Evolutionary conservation across 1,140 invertebrate species (phyloP).

Genomic region (Panagrolaimus sp.): DNA sequence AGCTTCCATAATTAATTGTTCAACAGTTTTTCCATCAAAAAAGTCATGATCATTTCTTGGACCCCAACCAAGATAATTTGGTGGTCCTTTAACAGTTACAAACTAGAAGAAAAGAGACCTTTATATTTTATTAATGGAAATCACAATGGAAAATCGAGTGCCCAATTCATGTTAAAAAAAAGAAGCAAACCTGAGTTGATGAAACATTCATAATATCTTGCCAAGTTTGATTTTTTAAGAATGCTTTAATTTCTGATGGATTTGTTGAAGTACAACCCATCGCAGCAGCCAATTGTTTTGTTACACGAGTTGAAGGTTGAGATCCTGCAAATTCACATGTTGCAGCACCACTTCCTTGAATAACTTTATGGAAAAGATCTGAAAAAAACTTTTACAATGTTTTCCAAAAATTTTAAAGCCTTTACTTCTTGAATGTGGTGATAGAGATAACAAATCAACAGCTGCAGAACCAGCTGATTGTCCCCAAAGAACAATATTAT

Average conservation of each 20-base stretch:
- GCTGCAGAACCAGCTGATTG: conserved; percentile 71
- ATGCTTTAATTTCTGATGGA: not conserved
- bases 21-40: not conserved
- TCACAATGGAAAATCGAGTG: too few relatives aligned
- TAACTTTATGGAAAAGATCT: not conserved
- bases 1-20: not conserved
- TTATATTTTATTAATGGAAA: too few relatives aligned
- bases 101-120: too few relatives aligned
- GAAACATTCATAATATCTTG: not conserved
- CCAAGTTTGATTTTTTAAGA: not conserved
- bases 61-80: not conserved
- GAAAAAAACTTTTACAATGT: not conserved
- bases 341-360: not conserved
- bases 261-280: not conserved
- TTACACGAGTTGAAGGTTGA: not conserved
- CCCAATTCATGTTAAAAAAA: too few relatives aligned
- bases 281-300: not conserved
- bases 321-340: not conserved
- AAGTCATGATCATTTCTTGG: not conserved
- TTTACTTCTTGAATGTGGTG: conserved; percentile 10
- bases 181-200: conserved; percentile 1
- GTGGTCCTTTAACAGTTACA: too few relatives aligned
- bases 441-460: conserved; percentile 52
- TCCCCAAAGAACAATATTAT: conserved; percentile 86
- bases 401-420: not conserved